phyloP scores from a whole-genome alignment of 2,113 vertebrate species.

The Sarotherodon lohbergeri region DNA sequence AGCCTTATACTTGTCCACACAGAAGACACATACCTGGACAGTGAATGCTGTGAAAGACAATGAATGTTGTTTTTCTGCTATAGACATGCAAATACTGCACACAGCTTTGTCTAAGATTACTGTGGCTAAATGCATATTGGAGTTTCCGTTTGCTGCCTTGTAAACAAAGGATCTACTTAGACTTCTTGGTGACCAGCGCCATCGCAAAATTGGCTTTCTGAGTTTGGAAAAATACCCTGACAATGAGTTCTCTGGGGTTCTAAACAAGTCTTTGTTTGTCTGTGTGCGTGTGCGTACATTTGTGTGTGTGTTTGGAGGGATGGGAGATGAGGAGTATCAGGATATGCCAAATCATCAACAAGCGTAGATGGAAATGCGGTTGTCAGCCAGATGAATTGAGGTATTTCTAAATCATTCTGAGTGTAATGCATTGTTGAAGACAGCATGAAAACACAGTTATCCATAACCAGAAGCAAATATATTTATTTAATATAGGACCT shows the following conservation, averaged over 20 bases:
- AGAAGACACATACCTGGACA: not conserved
- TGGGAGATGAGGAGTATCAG: not conserved
- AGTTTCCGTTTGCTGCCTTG: not conserved
- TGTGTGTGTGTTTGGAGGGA: not conserved
- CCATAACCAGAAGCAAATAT: not conserved
- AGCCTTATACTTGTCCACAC: not conserved
- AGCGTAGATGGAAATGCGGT: not conserved
- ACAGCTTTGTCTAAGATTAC: not conserved
- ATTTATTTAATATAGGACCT: not conserved
- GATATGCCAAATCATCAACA: not conserved
- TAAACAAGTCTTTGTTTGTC: not conserved
- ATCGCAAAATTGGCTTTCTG: not conserved
- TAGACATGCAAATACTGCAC: not conserved
- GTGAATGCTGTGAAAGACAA: not conserved
- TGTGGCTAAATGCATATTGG: not conserved
- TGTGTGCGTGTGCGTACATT: not conserved
- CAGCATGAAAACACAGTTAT: not conserved
- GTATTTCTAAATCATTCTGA: not conserved
- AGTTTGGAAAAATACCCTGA: constrained; percentile 17
- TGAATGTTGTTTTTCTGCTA: not conserved
- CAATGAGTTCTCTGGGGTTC: not conserved
- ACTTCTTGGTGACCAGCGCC: not conserved
- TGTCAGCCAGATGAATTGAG: not conserved
- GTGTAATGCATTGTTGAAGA: not conserved
- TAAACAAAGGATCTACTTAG: not conserved